A percentile compares a stretch with the other conserved stretches of the same genome.
phyloP scores from a whole-genome alignment of 2,113 vertebrate species.

The Natator depressus region DNA sequence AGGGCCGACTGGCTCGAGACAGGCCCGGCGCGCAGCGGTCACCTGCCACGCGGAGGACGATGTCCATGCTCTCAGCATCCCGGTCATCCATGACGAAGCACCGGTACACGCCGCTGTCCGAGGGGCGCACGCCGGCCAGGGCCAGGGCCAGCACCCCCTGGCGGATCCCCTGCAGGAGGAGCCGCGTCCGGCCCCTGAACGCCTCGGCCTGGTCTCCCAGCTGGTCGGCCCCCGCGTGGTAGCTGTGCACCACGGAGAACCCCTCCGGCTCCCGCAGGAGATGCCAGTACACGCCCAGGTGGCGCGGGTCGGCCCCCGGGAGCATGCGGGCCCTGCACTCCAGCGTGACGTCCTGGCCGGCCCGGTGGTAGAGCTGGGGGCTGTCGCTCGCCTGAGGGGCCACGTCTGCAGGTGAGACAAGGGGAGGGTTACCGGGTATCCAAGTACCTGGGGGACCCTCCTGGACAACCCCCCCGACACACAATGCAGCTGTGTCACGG shows the following conservation, averaged over 20 bases:
- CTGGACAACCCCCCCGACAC: too few relatives aligned
- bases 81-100: not conserved
- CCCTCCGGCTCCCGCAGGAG: not conserved
- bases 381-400: too few relatives aligned
- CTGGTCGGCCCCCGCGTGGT: not conserved
- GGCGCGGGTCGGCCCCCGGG: accelerated
- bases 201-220: not conserved
- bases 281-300: not conserved
- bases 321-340: too few relatives aligned
- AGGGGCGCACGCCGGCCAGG: not conserved
- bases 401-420: too few relatives aligned
- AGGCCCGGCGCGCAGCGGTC: not conserved
- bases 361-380: too few relatives aligned
- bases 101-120: not conserved
- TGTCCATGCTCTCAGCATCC: not conserved
- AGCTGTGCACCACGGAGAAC: not conserved
- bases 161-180: not conserved
- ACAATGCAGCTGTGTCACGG: too few relatives aligned
- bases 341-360: too few relatives aligned
- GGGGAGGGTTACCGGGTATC: too few relatives aligned
- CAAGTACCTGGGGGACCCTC: too few relatives aligned
- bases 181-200: not conserved
- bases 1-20: too few relatives aligned
- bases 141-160: not conserved
- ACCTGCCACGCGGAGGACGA: not conserved